A percentile compares a stretch with the other conserved stretches of the same genome.
Evolutionary conservation across 2,797 vertebrate genomes (phyloP).

Genomic region (Sus cebifrons): DNA sequence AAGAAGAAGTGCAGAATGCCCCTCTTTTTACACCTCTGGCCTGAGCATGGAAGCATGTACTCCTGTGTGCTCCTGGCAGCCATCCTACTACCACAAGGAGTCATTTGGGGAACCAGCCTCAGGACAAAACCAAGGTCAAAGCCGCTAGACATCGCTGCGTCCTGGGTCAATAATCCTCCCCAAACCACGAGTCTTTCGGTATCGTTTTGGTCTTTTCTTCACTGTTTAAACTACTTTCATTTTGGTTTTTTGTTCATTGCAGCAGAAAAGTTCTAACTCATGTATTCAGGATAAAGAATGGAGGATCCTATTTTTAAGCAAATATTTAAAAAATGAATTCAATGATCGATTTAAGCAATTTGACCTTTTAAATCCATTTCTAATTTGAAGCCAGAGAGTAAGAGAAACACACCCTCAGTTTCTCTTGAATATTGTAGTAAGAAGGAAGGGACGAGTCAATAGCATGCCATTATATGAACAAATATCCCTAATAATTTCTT

Average conservation of each 20-base stretch:
- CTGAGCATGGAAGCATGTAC: neutral
- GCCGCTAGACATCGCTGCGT: too few species aligned
- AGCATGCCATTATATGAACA: neutral
- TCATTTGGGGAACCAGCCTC: neutral
- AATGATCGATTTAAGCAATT: conserved; percentile 11
- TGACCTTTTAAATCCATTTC: conserved; percentile 33
- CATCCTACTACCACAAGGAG: neutral
- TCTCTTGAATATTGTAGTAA: neutral
- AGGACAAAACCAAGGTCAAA: neutral
- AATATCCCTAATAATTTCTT: neutral
- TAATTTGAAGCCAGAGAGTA: neutral
- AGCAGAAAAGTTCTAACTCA: neutral
- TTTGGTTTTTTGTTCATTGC: neutral
- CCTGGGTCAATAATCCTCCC: neutral
- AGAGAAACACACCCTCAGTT: neutral
- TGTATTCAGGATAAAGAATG: neutral
- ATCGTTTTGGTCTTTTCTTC: neutral
- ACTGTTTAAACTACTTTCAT: conserved; percentile 39
- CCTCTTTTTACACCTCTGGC: neutral
- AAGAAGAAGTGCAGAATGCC: neutral
- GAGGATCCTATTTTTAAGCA: conserved; percentile 7
- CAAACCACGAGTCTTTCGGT: neutral
- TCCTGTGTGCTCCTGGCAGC: neutral
- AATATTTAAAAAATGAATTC: conserved; percentile 14
- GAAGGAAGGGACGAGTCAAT: neutral